Conservation (phyloP, 2,797 vertebrate species). For the Enteromius treurensis region DNA sequence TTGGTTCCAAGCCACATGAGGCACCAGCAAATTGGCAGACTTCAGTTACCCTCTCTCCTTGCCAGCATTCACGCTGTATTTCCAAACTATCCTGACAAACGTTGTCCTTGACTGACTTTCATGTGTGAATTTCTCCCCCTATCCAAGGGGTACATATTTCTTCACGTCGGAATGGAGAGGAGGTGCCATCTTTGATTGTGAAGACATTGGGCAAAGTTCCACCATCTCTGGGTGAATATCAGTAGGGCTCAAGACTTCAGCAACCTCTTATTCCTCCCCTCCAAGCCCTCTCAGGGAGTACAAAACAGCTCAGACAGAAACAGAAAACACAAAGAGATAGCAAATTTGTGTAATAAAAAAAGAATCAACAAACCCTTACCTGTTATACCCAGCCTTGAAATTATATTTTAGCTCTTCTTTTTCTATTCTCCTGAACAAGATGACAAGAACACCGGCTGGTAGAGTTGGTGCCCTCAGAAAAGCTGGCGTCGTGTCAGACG, state of each 20-base stretch:
- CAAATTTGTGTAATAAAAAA: conserved; percentile 3
- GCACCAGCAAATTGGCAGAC: conserved; percentile 42
- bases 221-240: conserved; percentile 16
- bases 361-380: background rate
- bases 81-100: conserved; percentile 58
- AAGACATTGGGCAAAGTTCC: conserved; percentile 30
- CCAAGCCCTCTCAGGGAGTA: conserved; percentile 24
- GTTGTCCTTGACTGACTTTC: conserved; percentile 76
- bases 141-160: conserved; percentile 73
- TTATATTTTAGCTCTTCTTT: background rate
- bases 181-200: conserved; percentile 28
- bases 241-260: background rate
- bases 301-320: conserved; percentile 25
- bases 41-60: conserved; percentile 33
- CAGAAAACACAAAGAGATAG: conserved; percentile 20
- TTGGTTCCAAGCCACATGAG: conserved; percentile 38
- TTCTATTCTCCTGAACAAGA: background rate
- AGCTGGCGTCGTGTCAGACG: conserved; percentile 21
- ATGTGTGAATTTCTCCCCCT: conserved; percentile 63
- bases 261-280: conserved; percentile 3
- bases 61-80: conserved; percentile 45
- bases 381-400: conserved; percentile 16
- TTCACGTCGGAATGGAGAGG: conserved; percentile 64
- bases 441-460: conserved; percentile 4
- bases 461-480: conserved; percentile 16